Conservation (phyloP, 2,113 vertebrate species). For the Carlito syrichta region DNA sequence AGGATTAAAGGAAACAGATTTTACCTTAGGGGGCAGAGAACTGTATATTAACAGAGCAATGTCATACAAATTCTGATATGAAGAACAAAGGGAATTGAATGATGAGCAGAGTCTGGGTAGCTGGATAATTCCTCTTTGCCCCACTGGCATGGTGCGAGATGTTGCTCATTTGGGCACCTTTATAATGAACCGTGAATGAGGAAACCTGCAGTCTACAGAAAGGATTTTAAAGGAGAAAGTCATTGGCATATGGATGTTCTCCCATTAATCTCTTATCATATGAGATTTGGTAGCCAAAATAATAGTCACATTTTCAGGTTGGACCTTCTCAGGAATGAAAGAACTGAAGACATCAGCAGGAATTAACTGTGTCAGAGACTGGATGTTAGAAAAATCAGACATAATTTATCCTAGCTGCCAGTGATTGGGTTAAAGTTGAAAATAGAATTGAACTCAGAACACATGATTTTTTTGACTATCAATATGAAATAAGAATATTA, state of each 20-base stretch:
- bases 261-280: neutral
- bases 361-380: neutral
- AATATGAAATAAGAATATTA: neutral
- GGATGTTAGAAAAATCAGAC: accelerated
- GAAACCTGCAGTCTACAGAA: no score
- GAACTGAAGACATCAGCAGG: no score
- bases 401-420: no score
- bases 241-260: neutral
- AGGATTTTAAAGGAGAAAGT: neutral
- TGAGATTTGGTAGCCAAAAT: neutral
- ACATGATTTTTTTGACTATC: neutral
- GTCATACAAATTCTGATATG: neutral
- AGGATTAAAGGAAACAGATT: neutral
- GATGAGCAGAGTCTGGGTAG: no score
- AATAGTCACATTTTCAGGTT: neutral
- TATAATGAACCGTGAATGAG: accelerated
- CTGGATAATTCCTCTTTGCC: neutral
- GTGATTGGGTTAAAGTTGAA: neutral
- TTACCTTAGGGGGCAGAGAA: neutral
- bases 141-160: accelerated
- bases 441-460: neutral
- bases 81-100: accelerated
- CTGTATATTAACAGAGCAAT: neutral
- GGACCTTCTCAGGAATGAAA: neutral
- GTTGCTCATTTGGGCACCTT: neutral